Evolutionary conservation across 1,140 invertebrate genomes (phyloP).

Genomic region (Trachelipus rathkii): DNA sequence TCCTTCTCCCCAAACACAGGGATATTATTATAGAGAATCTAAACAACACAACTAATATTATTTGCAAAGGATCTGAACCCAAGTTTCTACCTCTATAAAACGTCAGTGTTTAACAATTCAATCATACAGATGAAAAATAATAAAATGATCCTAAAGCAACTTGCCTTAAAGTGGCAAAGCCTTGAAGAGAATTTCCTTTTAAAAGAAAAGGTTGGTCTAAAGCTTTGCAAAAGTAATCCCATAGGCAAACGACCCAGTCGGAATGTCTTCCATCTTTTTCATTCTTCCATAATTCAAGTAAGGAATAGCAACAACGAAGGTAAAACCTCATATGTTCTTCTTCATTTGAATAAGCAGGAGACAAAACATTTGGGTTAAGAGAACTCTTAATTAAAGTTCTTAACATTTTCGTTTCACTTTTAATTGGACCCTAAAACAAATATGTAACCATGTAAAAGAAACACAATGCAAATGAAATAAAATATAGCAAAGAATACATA

Average conservation of each 20-base stretch:
- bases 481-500: too few species aligned
- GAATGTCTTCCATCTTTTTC: slow-evolving; percentile 20
- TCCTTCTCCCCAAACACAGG: too few species aligned
- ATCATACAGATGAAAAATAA: too few species aligned
- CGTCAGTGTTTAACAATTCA: too few species aligned
- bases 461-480: neutral
- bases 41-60: too few species aligned
- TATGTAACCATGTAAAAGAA: too few species aligned
- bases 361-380: neutral
- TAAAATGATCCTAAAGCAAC: neutral
- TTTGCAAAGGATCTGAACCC: too few species aligned
- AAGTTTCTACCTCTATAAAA: too few species aligned
- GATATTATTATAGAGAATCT: too few species aligned
- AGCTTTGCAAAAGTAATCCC: slow-evolving; percentile 43
- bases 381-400: slow-evolving; percentile 33
- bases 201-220: slow-evolving; percentile 42
- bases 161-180: slow-evolving; percentile 41
- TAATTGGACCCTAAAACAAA: slow-evolving; percentile 28
- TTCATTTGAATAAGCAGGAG: too few species aligned
- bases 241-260: slow-evolving; percentile 39
- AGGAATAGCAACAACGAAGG: slow-evolving; percentile 32
- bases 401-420: slow-evolving; percentile 36
- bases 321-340: slow-evolving; percentile 40
- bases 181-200: slow-evolving; percentile 33
- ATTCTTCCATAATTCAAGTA: slow-evolving; percentile 34